A percentile compares a stretch with the other conserved stretches of the same genome.
phyloP scores from a whole-genome alignment of 2,113 vertebrate species.

The Aegithalos caudatus region DNA sequence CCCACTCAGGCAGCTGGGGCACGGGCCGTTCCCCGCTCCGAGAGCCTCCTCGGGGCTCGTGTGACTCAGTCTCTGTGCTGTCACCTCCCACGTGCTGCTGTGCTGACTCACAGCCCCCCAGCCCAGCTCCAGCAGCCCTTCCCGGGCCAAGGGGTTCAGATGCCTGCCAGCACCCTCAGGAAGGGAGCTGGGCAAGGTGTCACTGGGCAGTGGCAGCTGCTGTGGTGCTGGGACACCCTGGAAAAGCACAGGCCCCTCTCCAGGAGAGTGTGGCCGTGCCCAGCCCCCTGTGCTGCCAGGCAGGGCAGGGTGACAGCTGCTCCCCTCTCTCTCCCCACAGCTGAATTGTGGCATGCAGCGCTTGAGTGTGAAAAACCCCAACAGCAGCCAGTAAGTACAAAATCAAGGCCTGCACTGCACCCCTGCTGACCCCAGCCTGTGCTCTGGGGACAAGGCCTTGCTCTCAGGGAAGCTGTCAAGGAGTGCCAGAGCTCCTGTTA shows the following conservation, averaged over 20 bases:
- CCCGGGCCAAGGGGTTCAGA: background rate
- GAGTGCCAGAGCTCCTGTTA: background rate
- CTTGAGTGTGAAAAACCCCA: slow-evolving; percentile 69
- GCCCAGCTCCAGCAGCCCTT: background rate
- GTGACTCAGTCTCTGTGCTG: slow-evolving; percentile 26
- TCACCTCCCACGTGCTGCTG: background rate
- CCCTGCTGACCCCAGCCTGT: background rate
- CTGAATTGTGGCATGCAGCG: slow-evolving; percentile 78
- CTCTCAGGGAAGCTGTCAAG: background rate
- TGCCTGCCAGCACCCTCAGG: background rate
- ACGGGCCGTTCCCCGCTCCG: background rate
- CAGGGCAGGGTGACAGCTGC: background rate
- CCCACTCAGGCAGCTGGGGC: slow-evolving; percentile 28
- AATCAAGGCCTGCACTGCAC: background rate
- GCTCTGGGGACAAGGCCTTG: background rate
- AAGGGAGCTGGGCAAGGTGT: background rate
- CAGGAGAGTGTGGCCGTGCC: background rate
- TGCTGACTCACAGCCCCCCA: background rate
- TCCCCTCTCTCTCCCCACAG: slow-evolving; percentile 60
- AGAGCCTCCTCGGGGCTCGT: background rate
- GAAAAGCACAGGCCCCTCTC: background rate
- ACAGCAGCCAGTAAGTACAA: slow-evolving; percentile 81
- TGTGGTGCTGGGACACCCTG: background rate
- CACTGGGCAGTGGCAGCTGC: background rate
- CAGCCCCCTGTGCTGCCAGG: background rate